Base-by-base conservation (phyloP, 2,113 vertebrate genomes). In the Labeo catla region DNA sequence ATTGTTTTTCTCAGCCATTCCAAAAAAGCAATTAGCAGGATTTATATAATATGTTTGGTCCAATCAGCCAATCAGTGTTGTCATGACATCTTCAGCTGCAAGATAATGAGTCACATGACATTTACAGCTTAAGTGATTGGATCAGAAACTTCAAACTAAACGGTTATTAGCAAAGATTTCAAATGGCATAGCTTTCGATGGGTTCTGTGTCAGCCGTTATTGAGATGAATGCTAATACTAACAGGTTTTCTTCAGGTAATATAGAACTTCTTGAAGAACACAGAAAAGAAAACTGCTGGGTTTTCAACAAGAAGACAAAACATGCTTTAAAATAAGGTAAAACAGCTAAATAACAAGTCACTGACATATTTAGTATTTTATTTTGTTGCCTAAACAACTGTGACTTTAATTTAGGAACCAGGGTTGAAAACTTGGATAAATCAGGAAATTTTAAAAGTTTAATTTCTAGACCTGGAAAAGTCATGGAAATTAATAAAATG, bases 61-160 rank as follows among this genome's bases (percentile, higher is more conserved):
- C 45, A 23, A 49, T 49, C 43, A 76, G 72, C 72, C 72, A 76
- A 76, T 76, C 12, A 49, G 73, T 5, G 19, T 23, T n/a, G n/a
- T 76, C 21, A 47, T 74, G 39, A 47, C 70, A 47, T 74, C 72
- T 21, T 74, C 72, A 21, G 72, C 72, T 74, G 16, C 16, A 39
- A 45, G 19, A 73, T 73, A 47, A 47, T 74, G 43, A 47, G 21
- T 47, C 72, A 47, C 65, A 68, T 68, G 65, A 8, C 28, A 68
- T 68, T 68, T 36, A 19, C 66, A 39, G 65, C 65, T 68, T 39
- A 39, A 39, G 6, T 68, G 23, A 66, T 28, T 66, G 23, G 65
- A 39, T 39, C 34, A 39, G 15, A 16, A 68, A 39, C 34, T 2
- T 8, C 28, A 12, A 65, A 65, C 61, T 6, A n/a, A 65, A 28